Conservation (phyloP, 2,888 invertebrate genomes). For the Troglohyphantes excavatus region DNA sequence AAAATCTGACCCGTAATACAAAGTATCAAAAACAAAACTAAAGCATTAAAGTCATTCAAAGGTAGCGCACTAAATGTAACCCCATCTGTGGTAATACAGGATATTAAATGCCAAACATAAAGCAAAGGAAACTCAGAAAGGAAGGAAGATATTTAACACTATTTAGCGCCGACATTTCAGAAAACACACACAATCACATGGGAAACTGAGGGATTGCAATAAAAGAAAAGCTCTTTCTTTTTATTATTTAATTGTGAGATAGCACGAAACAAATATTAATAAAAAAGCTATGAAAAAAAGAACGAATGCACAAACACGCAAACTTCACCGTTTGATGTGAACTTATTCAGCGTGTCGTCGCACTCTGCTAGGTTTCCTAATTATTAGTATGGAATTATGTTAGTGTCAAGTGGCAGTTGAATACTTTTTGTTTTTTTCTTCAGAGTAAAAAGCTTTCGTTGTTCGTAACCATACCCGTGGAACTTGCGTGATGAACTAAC, state of each 20-base stretch:
- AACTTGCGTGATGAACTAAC: background rate
- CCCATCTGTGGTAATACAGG: background rate
- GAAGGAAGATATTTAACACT: slow-evolving; percentile 76
- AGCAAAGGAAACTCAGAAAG: slow-evolving; percentile 25
- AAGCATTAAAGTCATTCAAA: too few relatives aligned
- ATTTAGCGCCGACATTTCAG: slow-evolving; percentile 31
- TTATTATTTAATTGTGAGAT: background rate
- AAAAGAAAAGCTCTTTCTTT: background rate
- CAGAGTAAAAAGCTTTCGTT: background rate
- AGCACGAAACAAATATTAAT: background rate
- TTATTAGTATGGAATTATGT: slow-evolving; percentile 20
- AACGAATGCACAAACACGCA: slow-evolving; percentile 30
- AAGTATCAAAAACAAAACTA: too few relatives aligned
- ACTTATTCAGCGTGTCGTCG: slow-evolving; percentile 39
- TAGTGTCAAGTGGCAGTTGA: slow-evolving; percentile 36
- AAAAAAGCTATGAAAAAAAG: slow-evolving; percentile 5
- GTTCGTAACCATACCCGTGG: background rate
- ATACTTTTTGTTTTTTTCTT: too few relatives aligned
- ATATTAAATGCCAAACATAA: background rate
- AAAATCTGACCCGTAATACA: too few relatives aligned
- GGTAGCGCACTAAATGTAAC: background rate
- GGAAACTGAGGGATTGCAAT: slow-evolving; percentile 19
- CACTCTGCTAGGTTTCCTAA: slow-evolving; percentile 53
- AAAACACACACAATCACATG: slow-evolving; percentile 52
- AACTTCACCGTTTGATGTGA: slow-evolving; percentile 24